Evolutionary conservation across 1,140 invertebrate genomes (phyloP), one percentile per base, ranked within the genome.

Genomic region (Agrypnia vestita): DNA sequence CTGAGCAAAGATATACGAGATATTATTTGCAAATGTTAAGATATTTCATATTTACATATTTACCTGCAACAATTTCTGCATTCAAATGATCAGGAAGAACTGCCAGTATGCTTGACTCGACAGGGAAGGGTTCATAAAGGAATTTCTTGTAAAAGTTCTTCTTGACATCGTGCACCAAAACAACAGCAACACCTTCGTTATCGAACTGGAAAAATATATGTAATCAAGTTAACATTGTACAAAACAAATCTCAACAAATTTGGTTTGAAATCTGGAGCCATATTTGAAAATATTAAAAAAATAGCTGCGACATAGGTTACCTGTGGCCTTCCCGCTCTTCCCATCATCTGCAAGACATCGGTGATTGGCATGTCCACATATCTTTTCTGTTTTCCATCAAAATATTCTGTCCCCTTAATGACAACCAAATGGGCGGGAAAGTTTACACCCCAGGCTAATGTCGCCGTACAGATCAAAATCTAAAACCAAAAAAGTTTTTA

Each of bases 281-380:
- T 13, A 13, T 6, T 10, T 9, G 25, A 4, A 69, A 44, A 44
- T 43, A 44, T 44, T 6, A 47, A 21, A 61, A 61, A 61, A 19
- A 21, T 4, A 51, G n/a, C 35, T 12, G 19, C 4, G 56, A 12
- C 71, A 62, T 69, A 15, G 10, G 12, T 19, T 61, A 89, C 89
- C 85, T 93, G 93, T 3, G 98, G 99, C 79, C 99, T 91, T 7
- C 98, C 98, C 78, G 98, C 98, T 80, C 98, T 91, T 4, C 98
- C 98, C 94, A 99, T 99, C 99, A 99, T 99, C 90, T 99, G 98
- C 25, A 99, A 90, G 0, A 99, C 95, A 91, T 98, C 98, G 0
- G 98, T 99, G 64, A 99, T 99, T 0, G 99, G 99, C 95, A 99
- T 99, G 84, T 99, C 98, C 3, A 99, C 97, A 88, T 99, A 99